phyloP scores from a whole-genome alignment of 2,888 invertebrate species.

The Apeira syringaria region DNA sequence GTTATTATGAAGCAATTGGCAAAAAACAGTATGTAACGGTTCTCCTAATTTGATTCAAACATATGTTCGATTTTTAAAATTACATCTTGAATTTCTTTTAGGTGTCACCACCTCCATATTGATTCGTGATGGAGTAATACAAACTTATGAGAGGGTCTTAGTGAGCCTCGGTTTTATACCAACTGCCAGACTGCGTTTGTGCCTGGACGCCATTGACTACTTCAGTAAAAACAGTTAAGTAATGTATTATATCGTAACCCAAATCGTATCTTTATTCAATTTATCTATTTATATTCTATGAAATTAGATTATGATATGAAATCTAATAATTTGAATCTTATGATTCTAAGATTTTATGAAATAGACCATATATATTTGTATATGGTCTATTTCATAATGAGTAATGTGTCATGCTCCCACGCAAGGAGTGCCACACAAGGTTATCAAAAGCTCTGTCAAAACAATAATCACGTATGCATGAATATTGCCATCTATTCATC shows the following conservation, averaged over 20 bases:
- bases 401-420: slow-evolving; percentile 30
- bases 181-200: slow-evolving; percentile 84
- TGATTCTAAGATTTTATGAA: no score
- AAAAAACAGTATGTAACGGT: slow-evolving; percentile 82
- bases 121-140: slow-evolving; percentile 83
- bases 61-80: no score
- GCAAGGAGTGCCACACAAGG: slow-evolving; percentile 21
- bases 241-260: no score
- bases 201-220: slow-evolving; percentile 86
- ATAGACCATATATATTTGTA: no score
- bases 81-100: no score
- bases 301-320: no score
- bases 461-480: slow-evolving; percentile 15
- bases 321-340: no score
- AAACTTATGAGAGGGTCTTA: slow-evolving; percentile 84
- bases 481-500: neutral
- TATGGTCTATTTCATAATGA: slow-evolving; percentile 22
- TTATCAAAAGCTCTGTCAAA: slow-evolving; percentile 22
- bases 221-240: slow-evolving; percentile 87
- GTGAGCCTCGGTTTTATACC: slow-evolving; percentile 84
- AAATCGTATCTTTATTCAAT: no score
- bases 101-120: slow-evolving; percentile 75
- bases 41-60: slow-evolving; percentile 5
- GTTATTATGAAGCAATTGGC: slow-evolving; percentile 84
- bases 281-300: no score